Evolutionary conservation across 2,888 invertebrate species (phyloP).

Genomic region (Altica lythri): DNA sequence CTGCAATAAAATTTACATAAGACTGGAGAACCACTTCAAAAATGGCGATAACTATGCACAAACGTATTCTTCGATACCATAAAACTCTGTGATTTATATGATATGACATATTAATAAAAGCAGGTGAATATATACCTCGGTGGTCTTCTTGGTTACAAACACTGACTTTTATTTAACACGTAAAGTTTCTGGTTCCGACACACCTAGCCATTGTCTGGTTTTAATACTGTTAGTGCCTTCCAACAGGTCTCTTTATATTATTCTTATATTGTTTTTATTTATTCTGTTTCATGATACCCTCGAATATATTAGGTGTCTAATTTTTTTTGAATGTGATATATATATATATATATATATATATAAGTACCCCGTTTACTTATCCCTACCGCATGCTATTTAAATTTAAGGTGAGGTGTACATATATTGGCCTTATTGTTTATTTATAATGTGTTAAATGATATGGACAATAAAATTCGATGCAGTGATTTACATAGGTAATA

Average conservation of each 20-base stretch:
- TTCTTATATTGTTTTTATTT: constrained; percentile 9
- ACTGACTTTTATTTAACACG: constrained; percentile 49
- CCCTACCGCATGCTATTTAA: constrained; percentile 3
- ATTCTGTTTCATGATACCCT: not conserved
- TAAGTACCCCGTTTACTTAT: constrained; percentile 1
- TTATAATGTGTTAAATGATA: too few species aligned
- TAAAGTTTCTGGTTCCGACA: constrained; percentile 40
- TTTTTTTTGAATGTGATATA: constrained; percentile 7
- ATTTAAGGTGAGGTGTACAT: not conserved
- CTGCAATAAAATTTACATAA: too few species aligned
- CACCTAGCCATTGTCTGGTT: constrained; percentile 45
- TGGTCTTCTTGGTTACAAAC: constrained; percentile 48
- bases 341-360: too few species aligned
- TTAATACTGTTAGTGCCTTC: constrained; percentile 36
- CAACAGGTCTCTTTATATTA: constrained; percentile 8
- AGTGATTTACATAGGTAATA: too few species aligned
- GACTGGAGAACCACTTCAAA: too few species aligned
- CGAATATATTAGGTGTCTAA: constrained; percentile 9
- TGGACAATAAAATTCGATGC: too few species aligned
- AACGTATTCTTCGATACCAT: too few species aligned
- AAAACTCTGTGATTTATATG: not conserved
- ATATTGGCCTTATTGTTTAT: not conserved
- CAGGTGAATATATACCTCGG: constrained; percentile 48
- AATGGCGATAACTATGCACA: too few species aligned
- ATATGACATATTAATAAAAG: constrained; percentile 20